These are phyloP conservation scores for Carassius gibelio DNA, from an alignment of 2,113 vertebrate genomes.

Conservation along the genomic window DNA sequence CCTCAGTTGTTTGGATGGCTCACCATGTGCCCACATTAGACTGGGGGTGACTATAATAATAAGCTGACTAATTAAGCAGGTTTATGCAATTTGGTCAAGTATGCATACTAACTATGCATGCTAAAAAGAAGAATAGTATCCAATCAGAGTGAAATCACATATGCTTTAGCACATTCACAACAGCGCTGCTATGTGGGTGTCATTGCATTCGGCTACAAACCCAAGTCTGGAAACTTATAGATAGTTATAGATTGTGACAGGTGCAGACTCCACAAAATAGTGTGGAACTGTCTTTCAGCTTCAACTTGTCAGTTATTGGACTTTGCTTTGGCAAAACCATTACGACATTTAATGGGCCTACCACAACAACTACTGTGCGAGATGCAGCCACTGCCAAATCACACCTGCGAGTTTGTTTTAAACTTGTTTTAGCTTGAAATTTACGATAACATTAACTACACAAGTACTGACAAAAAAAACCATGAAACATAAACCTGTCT, in stretches of 20 bases:
- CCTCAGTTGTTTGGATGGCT: conserved; percentile 24
- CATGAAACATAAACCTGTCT: background rate
- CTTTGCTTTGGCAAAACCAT: background rate
- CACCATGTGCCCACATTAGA: conserved; percentile 17
- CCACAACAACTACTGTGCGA: background rate
- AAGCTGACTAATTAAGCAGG: conserved; percentile 8
- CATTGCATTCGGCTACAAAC: conserved; percentile 16
- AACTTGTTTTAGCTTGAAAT: background rate
- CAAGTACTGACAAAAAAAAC: too few species aligned
- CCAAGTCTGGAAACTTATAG: background rate
- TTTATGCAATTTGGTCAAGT: background rate
- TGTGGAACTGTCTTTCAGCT: background rate
- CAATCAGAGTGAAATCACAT: background rate
- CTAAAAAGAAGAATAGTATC: background rate
- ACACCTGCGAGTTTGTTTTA: background rate
- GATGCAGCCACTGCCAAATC: background rate
- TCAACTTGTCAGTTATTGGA: background rate
- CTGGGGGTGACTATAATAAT: conserved; percentile 11
- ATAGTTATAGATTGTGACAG: conserved; percentile 17
- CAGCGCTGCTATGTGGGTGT: background rate
- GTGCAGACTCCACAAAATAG: conserved; percentile 9
- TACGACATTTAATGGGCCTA: background rate
- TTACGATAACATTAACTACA: background rate
- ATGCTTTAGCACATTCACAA: background rate
- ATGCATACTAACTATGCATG: conserved; percentile 2